Base-by-base conservation (phyloP, 2,888 invertebrate genomes). In the Sphaerophoria rueppellii region DNA sequence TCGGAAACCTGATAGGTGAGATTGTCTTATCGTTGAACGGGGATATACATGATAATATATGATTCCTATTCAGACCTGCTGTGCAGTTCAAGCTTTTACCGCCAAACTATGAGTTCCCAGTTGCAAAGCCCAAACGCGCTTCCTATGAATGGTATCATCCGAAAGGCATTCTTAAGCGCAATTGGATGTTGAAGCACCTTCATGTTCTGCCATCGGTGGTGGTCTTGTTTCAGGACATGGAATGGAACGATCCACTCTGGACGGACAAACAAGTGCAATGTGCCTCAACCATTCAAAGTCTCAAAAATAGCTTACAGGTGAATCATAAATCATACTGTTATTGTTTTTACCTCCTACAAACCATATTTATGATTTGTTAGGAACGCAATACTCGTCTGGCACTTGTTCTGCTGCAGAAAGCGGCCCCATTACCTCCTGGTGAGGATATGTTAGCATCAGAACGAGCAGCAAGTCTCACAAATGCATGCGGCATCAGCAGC, bases 111-210 rank as follows among this genome's bases (percentile, higher is more conserved):
- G 96, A 97, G 89, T 98, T 98, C 91, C 98, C 98, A 5, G 94
- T 95, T 40, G 94, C 96, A 6, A 97, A 97, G 90, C 96, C 96
- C 5, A 96, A 97, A 93, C 93, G 97, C 87, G 95, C 95, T 89
- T 96, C 97, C 0, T 98, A 98, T 91, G 98, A 98, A 90, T 98
- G 97, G 96, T 98, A 98, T 91, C 96, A 97, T 88, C 98, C 98
- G 0, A 97, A 96, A 91, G 99, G 99, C 11, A 96, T 99, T 87
- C 92, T 99, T 6, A 98, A 99, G 91, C 95, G 96, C 55, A 97
- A 97, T 90, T 99, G 99, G 99, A 96, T 99, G 93, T 94, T 95
- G 67, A 99, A 99, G 91, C 98, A 99, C 90, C 93, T 98, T 48
- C 95, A 96, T 87, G 94, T 96, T 76, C 94, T 99, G 86, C 99